Evolutionary conservation across 2,797 vertebrate genomes (phyloP).

Genomic region (Xiphophorus birchmanni): DNA sequence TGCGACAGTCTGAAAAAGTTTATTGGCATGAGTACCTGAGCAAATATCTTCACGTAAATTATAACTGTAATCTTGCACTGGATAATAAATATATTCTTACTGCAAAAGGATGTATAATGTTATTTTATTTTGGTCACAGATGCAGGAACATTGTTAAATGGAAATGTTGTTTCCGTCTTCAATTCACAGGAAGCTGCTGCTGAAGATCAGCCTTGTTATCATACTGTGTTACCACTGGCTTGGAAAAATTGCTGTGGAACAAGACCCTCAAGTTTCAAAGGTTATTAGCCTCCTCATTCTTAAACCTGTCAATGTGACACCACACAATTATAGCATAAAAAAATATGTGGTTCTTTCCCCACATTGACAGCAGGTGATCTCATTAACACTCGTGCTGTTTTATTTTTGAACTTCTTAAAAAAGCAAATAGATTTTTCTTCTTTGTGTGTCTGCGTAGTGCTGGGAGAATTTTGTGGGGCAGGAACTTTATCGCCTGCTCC

Average conservation of each 20-base stretch:
- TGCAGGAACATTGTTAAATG: neutral
- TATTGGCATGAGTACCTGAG: neutral
- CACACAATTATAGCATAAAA: neutral
- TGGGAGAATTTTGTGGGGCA: conserved; percentile 92
- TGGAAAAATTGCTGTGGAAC: conserved; percentile 45
- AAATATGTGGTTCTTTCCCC: neutral
- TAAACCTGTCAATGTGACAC: neutral
- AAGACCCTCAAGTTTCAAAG: conserved; percentile 13
- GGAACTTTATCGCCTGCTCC: conserved; percentile 87
- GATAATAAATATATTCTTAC: neutral
- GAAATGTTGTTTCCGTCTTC: neutral
- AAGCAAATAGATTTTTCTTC: neutral
- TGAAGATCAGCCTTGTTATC: conserved; percentile 82
- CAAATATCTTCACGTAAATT: neutral
- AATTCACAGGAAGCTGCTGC: conserved; percentile 83
- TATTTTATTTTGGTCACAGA: neutral
- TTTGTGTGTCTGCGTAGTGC: conserved; percentile 73
- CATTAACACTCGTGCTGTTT: neutral
- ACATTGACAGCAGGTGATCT: neutral
- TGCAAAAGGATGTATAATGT: neutral
- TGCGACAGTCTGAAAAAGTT: neutral
- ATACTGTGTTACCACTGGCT: conserved; percentile 88
- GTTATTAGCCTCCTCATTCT: conserved; percentile 23
- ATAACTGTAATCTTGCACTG: neutral
- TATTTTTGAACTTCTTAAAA: neutral